These are phyloP conservation scores for Spinus pinus DNA, from an alignment of 2,797 vertebrate species.

Conservation along the genomic window DNA sequence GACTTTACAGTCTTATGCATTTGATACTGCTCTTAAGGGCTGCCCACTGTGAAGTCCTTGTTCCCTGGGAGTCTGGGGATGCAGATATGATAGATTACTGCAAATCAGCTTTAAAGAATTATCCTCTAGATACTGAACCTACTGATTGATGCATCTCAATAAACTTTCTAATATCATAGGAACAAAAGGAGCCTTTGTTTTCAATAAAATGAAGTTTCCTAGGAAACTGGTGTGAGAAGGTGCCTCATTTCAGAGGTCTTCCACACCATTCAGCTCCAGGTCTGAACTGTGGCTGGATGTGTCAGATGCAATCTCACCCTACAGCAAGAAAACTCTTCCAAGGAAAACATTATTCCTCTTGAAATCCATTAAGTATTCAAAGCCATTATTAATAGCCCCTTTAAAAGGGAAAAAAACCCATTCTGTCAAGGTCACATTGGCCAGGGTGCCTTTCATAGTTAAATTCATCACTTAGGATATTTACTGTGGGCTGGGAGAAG, in stretches of 20 bases:
- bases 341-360: neutral
- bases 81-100: neutral
- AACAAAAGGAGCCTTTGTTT: neutral
- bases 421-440: neutral
- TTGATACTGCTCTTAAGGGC: neutral
- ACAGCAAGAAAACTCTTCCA: neutral
- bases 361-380: neutral
- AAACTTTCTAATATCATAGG: neutral
- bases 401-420: neutral
- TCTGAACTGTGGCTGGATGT: neutral
- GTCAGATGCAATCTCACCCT: neutral
- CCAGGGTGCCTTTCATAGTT: neutral
- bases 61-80: neutral
- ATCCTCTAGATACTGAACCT: neutral
- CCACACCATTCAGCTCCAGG: neutral
- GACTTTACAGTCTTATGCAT: neutral
- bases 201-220: neutral
- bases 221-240: neutral
- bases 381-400: neutral
- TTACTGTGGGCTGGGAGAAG: neutral
- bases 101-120: neutral
- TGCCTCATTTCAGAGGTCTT: neutral
- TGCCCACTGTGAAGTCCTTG: neutral
- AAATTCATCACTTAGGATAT: conserved; percentile 8
- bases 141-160: neutral